Percentiles rank a stretch among this genome's conserved stretches.
Conservation (phyloP, 2,888 invertebrate genomes). For the Apotomis turbidana region DNA sequence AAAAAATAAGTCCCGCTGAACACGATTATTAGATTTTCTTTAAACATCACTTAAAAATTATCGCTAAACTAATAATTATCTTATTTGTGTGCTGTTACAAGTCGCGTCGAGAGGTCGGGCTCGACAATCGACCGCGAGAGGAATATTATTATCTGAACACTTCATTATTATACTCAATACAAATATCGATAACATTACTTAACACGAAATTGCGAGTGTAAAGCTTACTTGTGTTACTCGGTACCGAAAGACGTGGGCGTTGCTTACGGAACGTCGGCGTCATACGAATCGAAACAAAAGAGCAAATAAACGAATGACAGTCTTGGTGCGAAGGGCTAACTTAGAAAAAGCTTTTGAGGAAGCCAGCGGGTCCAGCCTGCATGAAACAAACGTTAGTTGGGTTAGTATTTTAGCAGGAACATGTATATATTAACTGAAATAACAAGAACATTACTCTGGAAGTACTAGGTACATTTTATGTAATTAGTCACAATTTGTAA, state of each 20-base stretch:
- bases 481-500: too few relatives aligned
- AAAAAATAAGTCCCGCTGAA: constrained; percentile 81
- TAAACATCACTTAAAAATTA: constrained; percentile 79
- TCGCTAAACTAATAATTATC: constrained; percentile 76
- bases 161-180: constrained; percentile 74
- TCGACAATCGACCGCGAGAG: constrained; percentile 64
- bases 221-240: constrained; percentile 65
- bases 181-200: constrained; percentile 65
- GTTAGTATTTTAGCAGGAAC: constrained; percentile 42
- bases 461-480: too few relatives aligned
- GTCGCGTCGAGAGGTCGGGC: constrained; percentile 52
- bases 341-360: constrained; percentile 98
- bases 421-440: neutral
- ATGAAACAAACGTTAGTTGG: constrained; percentile 61
- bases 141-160: constrained; percentile 77
- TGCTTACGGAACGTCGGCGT: constrained; percentile 69
- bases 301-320: constrained; percentile 79
- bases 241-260: constrained; percentile 66
- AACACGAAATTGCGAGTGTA: constrained; percentile 70
- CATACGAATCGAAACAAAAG: constrained; percentile 70
- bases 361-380: constrained; percentile 96
- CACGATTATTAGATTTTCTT: constrained; percentile 72
- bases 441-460: too few relatives aligned
- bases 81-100: constrained; percentile 74
- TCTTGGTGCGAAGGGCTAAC: constrained; percentile 81